Percentiles rank a stretch among this genome's conserved stretches.
Conservation (phyloP, 2,888 invertebrate genomes). For the Leucophenga montana region DNA sequence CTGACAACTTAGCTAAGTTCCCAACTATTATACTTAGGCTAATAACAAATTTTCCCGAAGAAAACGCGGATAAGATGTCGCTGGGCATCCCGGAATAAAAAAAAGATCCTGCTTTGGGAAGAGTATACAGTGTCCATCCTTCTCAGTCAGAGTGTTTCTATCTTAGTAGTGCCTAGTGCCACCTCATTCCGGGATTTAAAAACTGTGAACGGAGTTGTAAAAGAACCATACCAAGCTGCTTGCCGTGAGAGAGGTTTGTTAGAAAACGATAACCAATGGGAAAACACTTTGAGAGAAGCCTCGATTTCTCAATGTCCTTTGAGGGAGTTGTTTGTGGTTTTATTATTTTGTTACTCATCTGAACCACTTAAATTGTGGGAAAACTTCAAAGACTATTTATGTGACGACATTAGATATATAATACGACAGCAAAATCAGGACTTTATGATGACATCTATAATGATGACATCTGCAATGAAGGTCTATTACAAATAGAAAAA, state of each 20-base stretch:
- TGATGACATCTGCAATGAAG: constrained; percentile 21
- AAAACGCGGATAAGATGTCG: no score
- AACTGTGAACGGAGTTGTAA: constrained; percentile 8
- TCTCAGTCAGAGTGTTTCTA: constrained; percentile 22
- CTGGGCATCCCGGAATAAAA: no score
- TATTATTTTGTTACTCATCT: no score
- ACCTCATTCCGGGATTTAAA: constrained; percentile 7
- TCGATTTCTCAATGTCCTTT: constrained; percentile 13
- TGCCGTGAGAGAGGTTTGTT: constrained; percentile 23
- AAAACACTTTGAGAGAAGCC: constrained; percentile 13
- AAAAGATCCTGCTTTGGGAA: constrained; percentile 21
- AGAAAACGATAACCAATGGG: constrained; percentile 18
- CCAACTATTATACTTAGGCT: constrained; percentile 12
- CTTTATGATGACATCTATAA: background rate
- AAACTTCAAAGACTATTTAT: constrained; percentile 16
- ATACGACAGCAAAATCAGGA: constrained; percentile 2
- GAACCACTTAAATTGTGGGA: no score
- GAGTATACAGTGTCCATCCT: constrained; percentile 23
- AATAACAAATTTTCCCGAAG: no score
- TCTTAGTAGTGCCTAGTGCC: constrained; percentile 13
- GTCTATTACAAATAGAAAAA: constrained; percentile 25
- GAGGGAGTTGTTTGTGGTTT: no score
- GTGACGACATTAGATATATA: constrained; percentile 12
- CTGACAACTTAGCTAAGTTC: constrained; percentile 17
- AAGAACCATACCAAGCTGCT: constrained; percentile 23